Base-by-base conservation (phyloP, 2,888 invertebrate species). In the Rhaphigaster nebulosa region DNA sequence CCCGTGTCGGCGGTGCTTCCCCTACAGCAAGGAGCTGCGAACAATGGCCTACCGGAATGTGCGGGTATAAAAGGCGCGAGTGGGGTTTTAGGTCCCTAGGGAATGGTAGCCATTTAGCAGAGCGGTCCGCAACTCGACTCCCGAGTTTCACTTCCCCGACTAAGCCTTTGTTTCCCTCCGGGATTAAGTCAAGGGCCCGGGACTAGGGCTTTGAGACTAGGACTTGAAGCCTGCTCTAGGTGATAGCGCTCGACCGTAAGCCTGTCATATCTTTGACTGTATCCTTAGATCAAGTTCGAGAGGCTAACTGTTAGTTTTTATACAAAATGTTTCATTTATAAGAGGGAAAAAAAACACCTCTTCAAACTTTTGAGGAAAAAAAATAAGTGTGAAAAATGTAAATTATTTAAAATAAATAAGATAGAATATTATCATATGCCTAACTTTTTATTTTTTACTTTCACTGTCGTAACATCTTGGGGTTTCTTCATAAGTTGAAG, bases 131-230 rank as follows among this genome's bases (percentile, higher is more conserved):
- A n/a, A 45, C 41, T 70, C 70, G 29, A 34, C 29, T n/a, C 29
- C 18, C 1, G 84, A 84, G 87, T 87, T 56, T 87, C 87, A 87
- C 87, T 54, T 87, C n/a, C 56, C 34, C 41, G 88, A n/a, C 29
- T 88, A 88, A 88, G 88, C 88, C 88, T 88, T 88, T 88, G 88
- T 88, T 88, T 88, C 88, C 88, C 56, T n/a, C 45, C 65, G 38
- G 88, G 88, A 60, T 60, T 88, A 60, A 60, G 60, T 34, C 26
- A 20, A 88, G 65, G 38, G 88, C 38, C 54, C 26, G 88, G 88
- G 54, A 60, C 52, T 54, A 60, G 5, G 88, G 2, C n/a, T 38
- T 60, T 88, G 60, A 41, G 88, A 10, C 45, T 56, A n/a, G 41
- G 84, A 45, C 45, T 41, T 60, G 50, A n/a, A 29, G 87, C 29